Evolutionary conservation across 2,797 vertebrate species (phyloP).

Genomic region (Parambassis ranga): DNA sequence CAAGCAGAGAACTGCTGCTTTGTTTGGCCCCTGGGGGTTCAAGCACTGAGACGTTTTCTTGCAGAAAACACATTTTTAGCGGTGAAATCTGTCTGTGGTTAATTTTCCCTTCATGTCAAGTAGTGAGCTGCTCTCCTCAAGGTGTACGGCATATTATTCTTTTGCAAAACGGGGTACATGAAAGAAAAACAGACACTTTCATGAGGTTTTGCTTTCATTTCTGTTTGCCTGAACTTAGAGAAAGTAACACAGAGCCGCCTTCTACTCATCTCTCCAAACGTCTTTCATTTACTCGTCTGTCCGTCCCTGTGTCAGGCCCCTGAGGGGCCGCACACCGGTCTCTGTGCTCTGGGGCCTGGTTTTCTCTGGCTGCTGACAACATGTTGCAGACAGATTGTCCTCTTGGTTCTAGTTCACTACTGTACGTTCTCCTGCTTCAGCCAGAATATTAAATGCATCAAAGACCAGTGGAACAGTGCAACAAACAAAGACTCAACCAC

Average conservation of each 20-base stretch:
- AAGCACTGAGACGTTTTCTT: slow-evolving; percentile 46
- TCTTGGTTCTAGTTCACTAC: slow-evolving; percentile 72
- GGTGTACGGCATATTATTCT: slow-evolving; percentile 47
- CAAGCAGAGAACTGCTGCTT: slow-evolving; percentile 58
- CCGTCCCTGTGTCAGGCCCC: slow-evolving; percentile 35
- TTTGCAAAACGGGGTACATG: slow-evolving; percentile 14
- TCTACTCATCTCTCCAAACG: slow-evolving; percentile 4
- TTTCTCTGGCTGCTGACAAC: slow-evolving; percentile 59
- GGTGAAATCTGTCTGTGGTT: slow-evolving; percentile 45
- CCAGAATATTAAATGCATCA: slow-evolving; percentile 79
- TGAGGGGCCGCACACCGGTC: slow-evolving; percentile 32
- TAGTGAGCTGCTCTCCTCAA: slow-evolving; percentile 29
- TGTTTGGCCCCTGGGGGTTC: slow-evolving; percentile 50
- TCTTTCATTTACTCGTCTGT: slow-evolving; percentile 37
- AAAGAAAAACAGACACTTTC: slow-evolving; percentile 41
- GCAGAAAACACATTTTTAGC: slow-evolving; percentile 54
- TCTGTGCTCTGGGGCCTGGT: slow-evolving; percentile 18
- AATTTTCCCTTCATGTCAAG: slow-evolving; percentile 41
- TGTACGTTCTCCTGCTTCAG: slow-evolving; percentile 66
- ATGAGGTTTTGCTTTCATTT: slow-evolving; percentile 56
- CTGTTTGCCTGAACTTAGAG: slow-evolving; percentile 20
- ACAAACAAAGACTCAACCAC: slow-evolving; percentile 80
- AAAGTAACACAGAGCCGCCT: slow-evolving; percentile 33
- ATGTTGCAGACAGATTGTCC: slow-evolving; percentile 79
- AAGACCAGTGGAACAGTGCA: slow-evolving; percentile 74